These are phyloP conservation scores for Chelonus insularis DNA, from an alignment of 1,140 invertebrate species.

Conservation along the genomic window DNA sequence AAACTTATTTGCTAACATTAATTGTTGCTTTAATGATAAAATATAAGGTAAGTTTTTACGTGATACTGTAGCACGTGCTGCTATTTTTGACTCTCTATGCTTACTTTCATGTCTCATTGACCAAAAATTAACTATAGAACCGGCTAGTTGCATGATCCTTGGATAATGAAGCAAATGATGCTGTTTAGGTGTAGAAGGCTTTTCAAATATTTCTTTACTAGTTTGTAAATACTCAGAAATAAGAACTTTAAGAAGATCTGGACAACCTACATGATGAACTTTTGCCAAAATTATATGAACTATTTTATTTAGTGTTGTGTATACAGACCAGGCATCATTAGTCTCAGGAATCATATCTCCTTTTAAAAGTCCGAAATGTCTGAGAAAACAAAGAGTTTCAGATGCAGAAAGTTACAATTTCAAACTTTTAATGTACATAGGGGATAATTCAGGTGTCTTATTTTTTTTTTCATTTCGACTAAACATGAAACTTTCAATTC, in stretches of 20 bases:
- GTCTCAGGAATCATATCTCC: conserved; percentile 36
- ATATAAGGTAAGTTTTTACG: neutral
- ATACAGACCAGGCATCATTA: conserved; percentile 34
- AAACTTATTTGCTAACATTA: neutral
- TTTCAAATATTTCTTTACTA: conserved; percentile 27
- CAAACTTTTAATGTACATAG: neutral
- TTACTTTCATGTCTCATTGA: conserved; percentile 3
- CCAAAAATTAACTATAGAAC: conserved; percentile 31
- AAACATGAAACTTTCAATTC: conserved; percentile 7
- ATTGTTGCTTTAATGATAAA: neutral
- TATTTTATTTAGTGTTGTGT: conserved; percentile 12
- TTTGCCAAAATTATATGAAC: conserved; percentile 12
- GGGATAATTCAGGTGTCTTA: neutral
- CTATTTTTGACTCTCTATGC: neutral
- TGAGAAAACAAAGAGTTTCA: conserved; percentile 39
- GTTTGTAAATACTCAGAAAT: conserved; percentile 32
- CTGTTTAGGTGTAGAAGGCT: conserved; percentile 37
- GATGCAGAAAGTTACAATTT: conserved; percentile 35
- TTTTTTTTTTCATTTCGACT: conserved; percentile 5
- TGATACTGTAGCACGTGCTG: neutral
- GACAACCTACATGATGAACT: conserved; percentile 20
- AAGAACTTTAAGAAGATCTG: conserved; percentile 30
- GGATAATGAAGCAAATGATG: conserved; percentile 38
- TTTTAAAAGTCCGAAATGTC: conserved; percentile 38
- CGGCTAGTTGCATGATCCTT: conserved; percentile 30